phyloP scores from a whole-genome alignment of 2,888 invertebrate genomes.

The Cheilosia grossa region DNA sequence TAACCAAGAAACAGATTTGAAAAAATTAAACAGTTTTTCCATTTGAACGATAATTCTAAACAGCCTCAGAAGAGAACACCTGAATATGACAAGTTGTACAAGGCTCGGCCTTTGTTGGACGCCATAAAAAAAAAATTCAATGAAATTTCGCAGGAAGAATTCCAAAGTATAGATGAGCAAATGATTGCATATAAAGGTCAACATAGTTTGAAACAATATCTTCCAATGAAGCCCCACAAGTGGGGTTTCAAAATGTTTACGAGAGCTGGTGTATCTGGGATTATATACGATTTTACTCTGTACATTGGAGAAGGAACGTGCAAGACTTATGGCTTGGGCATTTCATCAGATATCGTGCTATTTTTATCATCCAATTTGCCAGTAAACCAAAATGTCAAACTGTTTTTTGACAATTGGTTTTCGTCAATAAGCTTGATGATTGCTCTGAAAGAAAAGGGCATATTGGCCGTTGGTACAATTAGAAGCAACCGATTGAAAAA shows the following conservation, averaged over 20 bases:
- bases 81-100: slow-evolving; percentile 24
- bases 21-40: slow-evolving; percentile 51
- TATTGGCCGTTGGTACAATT: slow-evolving; percentile 68
- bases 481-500: slow-evolving; percentile 56
- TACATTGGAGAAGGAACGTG: slow-evolving; percentile 44
- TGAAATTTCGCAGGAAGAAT: slow-evolving; percentile 45
- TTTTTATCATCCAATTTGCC: slow-evolving; percentile 51
- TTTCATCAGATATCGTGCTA: slow-evolving; percentile 48
- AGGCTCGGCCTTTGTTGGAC: slow-evolving; percentile 35
- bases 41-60: slow-evolving; percentile 47
- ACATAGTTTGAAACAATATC: no score
- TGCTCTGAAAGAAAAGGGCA: slow-evolving; percentile 54
- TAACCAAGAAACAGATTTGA: slow-evolving; percentile 40
- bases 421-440: slow-evolving; percentile 42
- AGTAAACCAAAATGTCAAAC: slow-evolving; percentile 55
- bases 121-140: slow-evolving; percentile 14
- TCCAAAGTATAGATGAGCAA: slow-evolving; percentile 26
- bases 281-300: no score
- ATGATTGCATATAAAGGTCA: no score
- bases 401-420: slow-evolving; percentile 66
- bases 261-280: no score
- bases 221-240: no score
- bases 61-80: slow-evolving; percentile 39
- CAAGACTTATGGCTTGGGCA: slow-evolving; percentile 47
- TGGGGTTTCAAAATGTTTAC: no score